Evolutionary conservation across 2,888 invertebrate species (phyloP).

Genomic region (Lithodes maja): DNA sequence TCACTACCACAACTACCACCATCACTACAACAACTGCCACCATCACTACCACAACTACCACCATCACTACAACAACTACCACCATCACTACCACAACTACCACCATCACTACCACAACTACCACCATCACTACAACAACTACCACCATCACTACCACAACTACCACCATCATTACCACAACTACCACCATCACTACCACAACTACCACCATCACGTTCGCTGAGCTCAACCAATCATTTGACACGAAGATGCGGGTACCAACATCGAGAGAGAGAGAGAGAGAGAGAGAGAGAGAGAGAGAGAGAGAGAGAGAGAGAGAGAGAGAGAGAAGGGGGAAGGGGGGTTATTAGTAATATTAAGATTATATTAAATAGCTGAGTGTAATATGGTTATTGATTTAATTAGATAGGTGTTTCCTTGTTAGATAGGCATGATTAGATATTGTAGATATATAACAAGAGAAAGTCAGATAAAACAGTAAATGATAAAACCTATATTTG

Average conservation of each 20-base stretch:
- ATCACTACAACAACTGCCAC: neutral
- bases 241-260: neutral
- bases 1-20: neutral
- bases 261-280: neutral
- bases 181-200: constrained; percentile 7
- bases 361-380: neutral
- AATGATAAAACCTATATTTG: too few species aligned
- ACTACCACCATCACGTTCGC: neutral
- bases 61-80: constrained; percentile 2
- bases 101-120: neutral
- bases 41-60: neutral
- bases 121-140: neutral
- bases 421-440: too few species aligned
- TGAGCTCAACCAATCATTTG: constrained; percentile 2
- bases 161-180: neutral
- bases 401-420: too few species aligned
- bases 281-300: constrained; percentile 29
- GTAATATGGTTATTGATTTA: too few species aligned
- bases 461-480: too few species aligned
- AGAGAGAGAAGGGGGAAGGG: constrained; percentile 1
- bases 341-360: neutral
- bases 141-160: constrained; percentile 1
- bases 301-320: constrained; percentile 5
- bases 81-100: neutral
- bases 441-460: too few species aligned